A percentile compares a stretch with the other conserved stretches of the same genome.
phyloP scores from a whole-genome alignment of 2,797 vertebrate species.

The Melanotaenia trifasciata region DNA sequence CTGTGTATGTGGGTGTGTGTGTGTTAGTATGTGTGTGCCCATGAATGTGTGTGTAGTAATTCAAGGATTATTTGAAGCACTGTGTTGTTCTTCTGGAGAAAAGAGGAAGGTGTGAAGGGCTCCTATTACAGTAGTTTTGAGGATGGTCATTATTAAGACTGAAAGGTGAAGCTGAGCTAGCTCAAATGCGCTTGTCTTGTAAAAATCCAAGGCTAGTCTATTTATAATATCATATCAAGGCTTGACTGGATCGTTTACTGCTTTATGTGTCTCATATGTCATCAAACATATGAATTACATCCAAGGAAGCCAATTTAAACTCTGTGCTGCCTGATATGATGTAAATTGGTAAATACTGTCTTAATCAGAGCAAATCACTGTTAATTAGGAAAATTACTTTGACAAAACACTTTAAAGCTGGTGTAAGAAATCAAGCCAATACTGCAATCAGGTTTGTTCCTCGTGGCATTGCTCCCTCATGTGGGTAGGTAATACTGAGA shows the following conservation, averaged over 20 bases:
- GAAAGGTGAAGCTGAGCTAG: constrained; percentile 46
- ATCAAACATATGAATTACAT: constrained; percentile 61
- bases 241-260: constrained; percentile 57
- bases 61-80: constrained; percentile 70
- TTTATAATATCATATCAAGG: constrained; percentile 59
- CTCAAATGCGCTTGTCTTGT: constrained; percentile 52
- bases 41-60: constrained; percentile 49
- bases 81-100: constrained; percentile 55
- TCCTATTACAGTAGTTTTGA: constrained; percentile 63
- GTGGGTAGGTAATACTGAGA: constrained; percentile 51
- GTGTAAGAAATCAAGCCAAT: constrained; percentile 61
- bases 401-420: constrained; percentile 72
- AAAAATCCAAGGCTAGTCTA: constrained; percentile 33
- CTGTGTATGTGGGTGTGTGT: constrained; percentile 31
- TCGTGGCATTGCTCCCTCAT: constrained; percentile 62
- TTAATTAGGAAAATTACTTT: constrained; percentile 79
- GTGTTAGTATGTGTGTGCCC: constrained; percentile 26
- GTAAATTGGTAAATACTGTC: constrained; percentile 78
- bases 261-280: constrained; percentile 51
- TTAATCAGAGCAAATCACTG: constrained; percentile 75
- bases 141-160: constrained; percentile 46
- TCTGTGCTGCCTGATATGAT: constrained; percentile 60
- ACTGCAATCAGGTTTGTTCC: constrained; percentile 64
- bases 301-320: constrained; percentile 66
- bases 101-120: constrained; percentile 70